Evolutionary conservation across 2,113 vertebrate genomes (phyloP).

Genomic region (Erythrolamprus reginae): DNA sequence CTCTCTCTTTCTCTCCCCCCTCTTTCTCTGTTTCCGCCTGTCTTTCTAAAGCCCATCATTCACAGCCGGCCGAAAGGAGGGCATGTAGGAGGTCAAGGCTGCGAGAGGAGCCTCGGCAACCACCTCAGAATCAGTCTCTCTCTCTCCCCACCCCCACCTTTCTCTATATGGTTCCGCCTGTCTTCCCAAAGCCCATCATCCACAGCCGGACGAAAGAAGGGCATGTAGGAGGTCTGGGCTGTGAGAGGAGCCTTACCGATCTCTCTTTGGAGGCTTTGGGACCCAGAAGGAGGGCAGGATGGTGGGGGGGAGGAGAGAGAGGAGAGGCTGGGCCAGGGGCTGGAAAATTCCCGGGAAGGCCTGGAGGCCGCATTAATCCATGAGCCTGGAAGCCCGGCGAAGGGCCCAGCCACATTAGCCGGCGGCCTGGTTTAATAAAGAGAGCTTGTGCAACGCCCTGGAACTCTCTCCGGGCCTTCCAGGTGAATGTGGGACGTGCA

Average conservation of each 20-base stretch:
- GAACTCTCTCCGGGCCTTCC: background rate
- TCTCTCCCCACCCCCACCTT: too few relatives aligned
- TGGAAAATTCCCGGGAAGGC: background rate
- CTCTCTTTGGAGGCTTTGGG: too few relatives aligned
- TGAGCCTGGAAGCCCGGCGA: background rate
- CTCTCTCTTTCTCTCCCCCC: too few relatives aligned
- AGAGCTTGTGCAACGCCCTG: background rate
- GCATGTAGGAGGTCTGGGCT: background rate
- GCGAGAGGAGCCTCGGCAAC: too few relatives aligned
- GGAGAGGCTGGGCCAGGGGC: background rate
- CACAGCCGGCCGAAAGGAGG: too few relatives aligned
- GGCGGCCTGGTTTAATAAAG: background rate
- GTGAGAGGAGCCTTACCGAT: background rate
- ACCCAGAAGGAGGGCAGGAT: background rate
- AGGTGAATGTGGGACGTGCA: background rate
- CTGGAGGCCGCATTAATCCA: background rate
- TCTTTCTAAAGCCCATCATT: too few relatives aligned
- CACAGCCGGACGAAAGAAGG: too few relatives aligned
- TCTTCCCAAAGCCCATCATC: too few relatives aligned
- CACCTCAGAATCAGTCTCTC: too few relatives aligned
- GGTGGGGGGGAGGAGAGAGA: rapidly evolving
- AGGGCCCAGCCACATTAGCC: background rate
- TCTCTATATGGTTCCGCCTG: too few relatives aligned
- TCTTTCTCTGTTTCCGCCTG: too few relatives aligned
- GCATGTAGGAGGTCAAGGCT: too few relatives aligned